Percentiles rank a stretch among this genome's conserved stretches.
These are phyloP conservation scores for Fragum sueziense DNA, from an alignment of 2,888 invertebrate genomes.

Conservation along the genomic window DNA sequence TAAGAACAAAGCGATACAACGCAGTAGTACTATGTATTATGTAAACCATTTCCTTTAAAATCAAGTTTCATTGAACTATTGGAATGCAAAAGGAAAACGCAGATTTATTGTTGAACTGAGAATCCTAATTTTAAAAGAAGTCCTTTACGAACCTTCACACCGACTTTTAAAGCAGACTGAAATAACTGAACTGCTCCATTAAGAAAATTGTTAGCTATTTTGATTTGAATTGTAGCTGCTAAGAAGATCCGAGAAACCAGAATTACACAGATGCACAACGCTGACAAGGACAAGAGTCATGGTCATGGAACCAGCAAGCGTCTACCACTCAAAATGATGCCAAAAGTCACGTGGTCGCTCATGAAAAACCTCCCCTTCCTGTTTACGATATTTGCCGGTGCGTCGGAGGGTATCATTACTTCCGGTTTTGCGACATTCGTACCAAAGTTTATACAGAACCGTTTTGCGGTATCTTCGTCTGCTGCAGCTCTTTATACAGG, in stretches of 20 bases:
- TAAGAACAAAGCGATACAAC: too few relatives aligned
- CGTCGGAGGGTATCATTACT: conserved; percentile 83
- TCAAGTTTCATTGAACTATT: too few relatives aligned
- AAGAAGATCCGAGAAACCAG: conserved; percentile 62
- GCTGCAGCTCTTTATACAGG: conserved; percentile 88
- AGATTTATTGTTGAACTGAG: too few relatives aligned
- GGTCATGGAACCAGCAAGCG: conserved; percentile 47
- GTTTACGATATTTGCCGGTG: conserved; percentile 86
- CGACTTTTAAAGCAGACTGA: too few relatives aligned
- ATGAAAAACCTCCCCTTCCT: conserved; percentile 83
- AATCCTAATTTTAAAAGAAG: too few relatives aligned
- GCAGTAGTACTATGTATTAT: too few relatives aligned
- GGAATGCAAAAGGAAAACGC: too few relatives aligned
- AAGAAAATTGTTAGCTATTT: too few relatives aligned
- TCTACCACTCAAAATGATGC: conserved; percentile 56
- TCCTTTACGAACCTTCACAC: too few relatives aligned
- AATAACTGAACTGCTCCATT: too few relatives aligned
- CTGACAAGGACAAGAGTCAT: conserved; percentile 29
- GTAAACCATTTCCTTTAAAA: too few relatives aligned
- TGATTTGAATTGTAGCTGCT: conserved; percentile 59
- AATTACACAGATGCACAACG: conserved; percentile 70
- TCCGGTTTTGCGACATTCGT: conserved; percentile 88
- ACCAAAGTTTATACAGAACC: conserved; percentile 90
- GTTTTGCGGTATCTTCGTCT: conserved; percentile 87
- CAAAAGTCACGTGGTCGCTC: conserved; percentile 58